Conservation (phyloP, 2,797 vertebrate genomes). For the Neomorphus geoffroyi region DNA sequence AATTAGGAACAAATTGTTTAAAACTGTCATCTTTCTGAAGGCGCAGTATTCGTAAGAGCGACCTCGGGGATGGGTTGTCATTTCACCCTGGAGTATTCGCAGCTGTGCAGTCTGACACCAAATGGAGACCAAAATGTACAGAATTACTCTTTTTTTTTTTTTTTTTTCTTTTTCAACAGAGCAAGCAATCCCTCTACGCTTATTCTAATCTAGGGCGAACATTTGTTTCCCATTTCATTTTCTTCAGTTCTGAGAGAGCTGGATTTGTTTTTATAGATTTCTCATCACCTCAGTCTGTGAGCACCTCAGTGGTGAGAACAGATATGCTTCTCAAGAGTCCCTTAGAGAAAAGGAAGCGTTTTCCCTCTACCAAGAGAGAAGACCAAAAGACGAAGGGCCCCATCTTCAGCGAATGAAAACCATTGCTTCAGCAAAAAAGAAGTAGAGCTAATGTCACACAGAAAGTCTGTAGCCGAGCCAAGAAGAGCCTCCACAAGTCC, state of each 20-base stretch:
- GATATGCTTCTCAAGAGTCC: background rate
- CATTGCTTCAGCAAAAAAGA: background rate
- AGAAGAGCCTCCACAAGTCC: background rate
- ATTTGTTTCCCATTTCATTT: slow-evolving; percentile 58
- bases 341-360: slow-evolving; percentile 6
- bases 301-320: slow-evolving; percentile 19
- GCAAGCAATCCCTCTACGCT: background rate
- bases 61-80: slow-evolving; percentile 79
- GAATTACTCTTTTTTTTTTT: background rate
- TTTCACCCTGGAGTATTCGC: slow-evolving; percentile 77
- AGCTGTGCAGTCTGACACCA: slow-evolving; percentile 69
- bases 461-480: background rate
- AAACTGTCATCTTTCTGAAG: slow-evolving; percentile 79
- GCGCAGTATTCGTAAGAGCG: slow-evolving; percentile 72
- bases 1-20: slow-evolving; percentile 76
- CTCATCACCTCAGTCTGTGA: background rate
- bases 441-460: background rate
- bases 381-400: background rate
- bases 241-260: background rate
- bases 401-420: background rate
- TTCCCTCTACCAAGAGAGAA: background rate
- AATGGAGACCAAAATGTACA: slow-evolving; percentile 45
- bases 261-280: slow-evolving; percentile 24
- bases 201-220: background rate
- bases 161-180: background rate